A percentile compares a stretch with the other conserved stretches of the same genome.
These are phyloP conservation scores for Venturia canescens DNA, from an alignment of 1,140 invertebrate genomes.

Conservation along the genomic window DNA sequence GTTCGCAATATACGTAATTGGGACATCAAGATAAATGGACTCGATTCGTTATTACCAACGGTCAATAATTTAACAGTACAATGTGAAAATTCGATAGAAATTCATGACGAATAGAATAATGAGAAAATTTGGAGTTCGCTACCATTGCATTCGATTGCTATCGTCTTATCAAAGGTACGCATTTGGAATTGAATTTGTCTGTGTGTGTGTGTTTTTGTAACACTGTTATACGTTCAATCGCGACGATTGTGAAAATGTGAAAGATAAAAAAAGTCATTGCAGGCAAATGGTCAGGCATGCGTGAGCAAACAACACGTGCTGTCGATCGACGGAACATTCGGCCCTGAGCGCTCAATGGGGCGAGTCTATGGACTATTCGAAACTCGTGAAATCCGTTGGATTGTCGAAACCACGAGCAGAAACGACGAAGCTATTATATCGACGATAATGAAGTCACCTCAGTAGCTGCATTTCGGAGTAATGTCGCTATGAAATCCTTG, in stretches of 20 bases:
- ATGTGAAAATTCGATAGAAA: too few species aligned
- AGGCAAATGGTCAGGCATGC: constrained; percentile 45
- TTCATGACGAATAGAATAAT: too few species aligned
- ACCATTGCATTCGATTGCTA: background rate
- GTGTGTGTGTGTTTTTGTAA: too few species aligned
- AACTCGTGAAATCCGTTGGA: constrained; percentile 54
- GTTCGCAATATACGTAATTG: too few species aligned
- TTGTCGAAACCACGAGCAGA: constrained; percentile 53
- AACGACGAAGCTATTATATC: background rate
- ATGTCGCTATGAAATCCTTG: constrained; percentile 28
- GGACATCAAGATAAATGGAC: background rate
- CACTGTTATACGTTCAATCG: background rate
- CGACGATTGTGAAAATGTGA: constrained; percentile 1
- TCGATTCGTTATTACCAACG: background rate
- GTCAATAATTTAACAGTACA: too few species aligned
- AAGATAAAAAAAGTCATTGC: constrained; percentile 1
- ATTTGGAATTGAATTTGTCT: background rate
- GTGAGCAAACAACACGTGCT: constrained; percentile 22
- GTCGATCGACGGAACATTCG: constrained; percentile 21
- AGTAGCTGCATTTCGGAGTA: constrained; percentile 51
- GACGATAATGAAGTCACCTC: constrained; percentile 46
- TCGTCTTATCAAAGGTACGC: background rate
- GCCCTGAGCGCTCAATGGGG: constrained; percentile 50
- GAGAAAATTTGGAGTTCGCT: too few species aligned
- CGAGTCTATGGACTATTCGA: constrained; percentile 16